Conservation (phyloP, 2,888 invertebrate genomes). For the Mamestra brassicae region DNA sequence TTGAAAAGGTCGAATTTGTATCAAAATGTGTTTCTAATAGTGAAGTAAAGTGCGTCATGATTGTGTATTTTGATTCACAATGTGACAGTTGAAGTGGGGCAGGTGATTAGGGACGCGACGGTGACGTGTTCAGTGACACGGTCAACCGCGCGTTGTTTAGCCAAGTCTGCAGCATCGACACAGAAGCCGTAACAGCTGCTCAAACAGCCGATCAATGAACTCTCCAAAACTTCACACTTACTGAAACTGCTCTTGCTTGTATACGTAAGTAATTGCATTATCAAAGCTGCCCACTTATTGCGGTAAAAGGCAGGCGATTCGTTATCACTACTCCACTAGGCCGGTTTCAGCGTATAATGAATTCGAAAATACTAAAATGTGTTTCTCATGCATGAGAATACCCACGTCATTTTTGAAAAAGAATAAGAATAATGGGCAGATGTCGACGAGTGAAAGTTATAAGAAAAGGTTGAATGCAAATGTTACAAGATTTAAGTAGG, state of each 20-base stretch:
- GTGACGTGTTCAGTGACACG: conserved; percentile 64
- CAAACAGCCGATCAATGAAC: conserved; percentile 86
- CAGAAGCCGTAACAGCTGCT: conserved; percentile 73
- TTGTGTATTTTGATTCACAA: conserved; percentile 36
- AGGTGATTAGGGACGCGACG: conserved; percentile 49
- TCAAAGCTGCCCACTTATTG: conserved; percentile 60
- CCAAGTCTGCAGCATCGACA: conserved; percentile 60
- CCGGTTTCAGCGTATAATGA: background rate
- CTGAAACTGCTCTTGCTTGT: conserved; percentile 78
- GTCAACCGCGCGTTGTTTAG: conserved; percentile 60
- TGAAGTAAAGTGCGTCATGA: conserved; percentile 20
- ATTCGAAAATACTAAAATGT: conserved; percentile 6
- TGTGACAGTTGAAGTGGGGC: conserved; percentile 50
- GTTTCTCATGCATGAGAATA: conserved; percentile 15
- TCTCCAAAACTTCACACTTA: conserved; percentile 72
- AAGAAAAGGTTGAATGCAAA: conserved; percentile 61
- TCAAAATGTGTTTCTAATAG: conserved; percentile 8
- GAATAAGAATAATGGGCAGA: conserved; percentile 36
- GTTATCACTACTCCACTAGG: conserved; percentile 3
- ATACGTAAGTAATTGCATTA: conserved; percentile 76
- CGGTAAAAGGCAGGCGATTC: conserved; percentile 17
- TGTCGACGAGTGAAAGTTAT: conserved; percentile 54
- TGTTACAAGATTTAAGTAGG: conserved; percentile 64
- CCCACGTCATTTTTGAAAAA: conserved; percentile 21
- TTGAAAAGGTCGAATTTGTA: background rate